Base-by-base conservation (phyloP, 2,113 vertebrate species). In the Eubucco bourcierii region DNA sequence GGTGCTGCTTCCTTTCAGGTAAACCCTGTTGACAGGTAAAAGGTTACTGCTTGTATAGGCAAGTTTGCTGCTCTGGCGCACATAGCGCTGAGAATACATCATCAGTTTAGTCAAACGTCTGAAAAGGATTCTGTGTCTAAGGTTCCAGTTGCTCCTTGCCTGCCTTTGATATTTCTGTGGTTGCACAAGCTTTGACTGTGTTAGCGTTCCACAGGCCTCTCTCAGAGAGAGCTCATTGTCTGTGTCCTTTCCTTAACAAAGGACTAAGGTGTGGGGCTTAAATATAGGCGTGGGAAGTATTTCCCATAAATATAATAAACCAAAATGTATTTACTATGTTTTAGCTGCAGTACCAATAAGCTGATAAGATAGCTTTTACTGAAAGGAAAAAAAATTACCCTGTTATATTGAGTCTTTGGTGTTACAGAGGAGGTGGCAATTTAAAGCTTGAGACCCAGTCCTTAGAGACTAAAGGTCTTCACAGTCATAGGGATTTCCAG, bases 91-190 rank as follows among this genome's bases (percentile, higher is more conserved):
- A 0, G 0, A 76, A 29, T 87, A 74, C 81, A 88, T 91, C 90
- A 94, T 75, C 84, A 59, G 39, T 78, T 96, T 96, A 96, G 95
- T 95, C 90, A 96, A 93, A 79, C 27, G 88, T 87, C 78, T 96
- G 83, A 56, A 89, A 79, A 77, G 59, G 58, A 61, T 84, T 55
- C 75, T 72, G 90, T 80, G 84, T 95, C 84, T 58, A 27, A 77
- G 41, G 50, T 52, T 88, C 84, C 88, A 52, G 81, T 37, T 58
- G 55, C 15, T 96, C 95, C 78, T 71, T 70, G 79, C 78, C 85
- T 66, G 47, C 86, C 95, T 96, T 95, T 95, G 94, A 88, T 93
- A 68, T 53, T 87, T 47, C 82, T 58, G 84, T 46, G 84, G 80
- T 96, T 95, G 84, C 90, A 72, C 90, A 90, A 92, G 77, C 27